Base-by-base conservation (phyloP, 2,888 invertebrate species). In the Serripes groenlandicus region DNA sequence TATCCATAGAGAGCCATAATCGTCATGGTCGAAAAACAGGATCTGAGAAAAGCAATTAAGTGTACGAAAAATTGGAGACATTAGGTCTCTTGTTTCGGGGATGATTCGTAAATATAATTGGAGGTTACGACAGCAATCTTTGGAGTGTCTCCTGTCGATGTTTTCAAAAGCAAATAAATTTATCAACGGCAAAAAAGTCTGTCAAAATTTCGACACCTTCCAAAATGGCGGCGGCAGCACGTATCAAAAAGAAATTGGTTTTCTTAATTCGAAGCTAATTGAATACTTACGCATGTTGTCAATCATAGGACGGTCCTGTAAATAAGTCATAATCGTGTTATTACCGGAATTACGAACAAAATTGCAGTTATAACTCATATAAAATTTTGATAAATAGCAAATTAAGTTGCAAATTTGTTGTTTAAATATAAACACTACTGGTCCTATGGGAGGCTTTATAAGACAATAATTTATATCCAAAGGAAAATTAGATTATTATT, bases 41-140 rank as follows among this genome's bases (percentile, higher is more conserved):
- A 86, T 86, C 86, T 78, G 86, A 83, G 86, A 86, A 86, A 86
- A 86, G 80, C 86, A 86, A 86, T 86, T 86, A 86, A 83, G 75
- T 83, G 78, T 81, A 75, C 66, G 74, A 81, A 80, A 78, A 62
- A 52, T 66, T 54, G 78, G 83, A 86, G 86, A 86, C 86, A 71
- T 30, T 34, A 49, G 42, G 86, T 81, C 86, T 80, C 86, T 34
- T 42, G 28, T 68, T 62, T 74, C 42, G 34, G 28, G 56, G 74
- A 80, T 82, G 71, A 74, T 83, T 81, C 83, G 81, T 81, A 86
- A 86, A 86, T 83, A 83, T 86, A 86, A 86, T 86, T 83, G 81
- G 76, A 73, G 75, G 76, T 86, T 86, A 83, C 79, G 86, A 86
- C 86, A 78, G 81, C 58, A 83, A 83, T 86, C 69, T 78, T 82